Percentiles rank a stretch among this genome's conserved stretches.
Conservation (phyloP, 2,888 invertebrate species). For the Gibbula magus region DNA sequence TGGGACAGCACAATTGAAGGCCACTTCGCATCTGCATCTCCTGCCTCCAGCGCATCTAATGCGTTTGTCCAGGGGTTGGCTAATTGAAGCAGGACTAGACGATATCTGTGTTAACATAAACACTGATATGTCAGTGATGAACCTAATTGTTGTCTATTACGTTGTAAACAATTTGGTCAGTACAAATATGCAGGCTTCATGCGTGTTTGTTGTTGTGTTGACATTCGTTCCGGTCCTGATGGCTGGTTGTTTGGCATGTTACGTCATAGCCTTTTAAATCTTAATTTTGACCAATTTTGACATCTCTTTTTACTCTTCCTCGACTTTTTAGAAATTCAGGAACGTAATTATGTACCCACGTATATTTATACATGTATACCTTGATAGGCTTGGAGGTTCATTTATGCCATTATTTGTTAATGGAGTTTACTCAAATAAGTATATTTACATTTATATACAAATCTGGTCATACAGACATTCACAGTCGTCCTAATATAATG, state of each 20-base stretch:
- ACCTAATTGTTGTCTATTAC: background rate
- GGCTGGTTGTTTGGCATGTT: background rate
- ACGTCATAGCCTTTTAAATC: background rate
- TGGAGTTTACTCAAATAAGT: too few relatives aligned
- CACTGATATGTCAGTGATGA: conserved; percentile 9
- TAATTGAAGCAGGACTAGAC: background rate
- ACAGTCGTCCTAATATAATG: too few relatives aligned
- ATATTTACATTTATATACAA: too few relatives aligned
- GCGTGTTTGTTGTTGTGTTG: background rate
- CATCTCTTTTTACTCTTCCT: too few relatives aligned
- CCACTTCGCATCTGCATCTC: background rate
- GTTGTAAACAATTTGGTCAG: background rate
- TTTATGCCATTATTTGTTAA: too few relatives aligned
- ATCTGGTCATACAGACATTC: too few relatives aligned
- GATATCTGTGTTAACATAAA: background rate
- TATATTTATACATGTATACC: too few relatives aligned
- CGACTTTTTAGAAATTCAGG: too few relatives aligned
- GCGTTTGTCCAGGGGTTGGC: background rate
- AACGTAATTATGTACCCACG: too few relatives aligned
- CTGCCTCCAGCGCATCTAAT: background rate
- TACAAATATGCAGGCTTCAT: background rate
- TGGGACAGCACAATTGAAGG: background rate
- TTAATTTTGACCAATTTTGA: too few relatives aligned
- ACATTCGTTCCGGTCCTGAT: background rate
- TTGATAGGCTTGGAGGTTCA: too few relatives aligned